Evolutionary conservation across 37 sponge, comb jelly and placozoan genomes (phyloP).

Genomic region (Halisarca cf. caerulea): DNA sequence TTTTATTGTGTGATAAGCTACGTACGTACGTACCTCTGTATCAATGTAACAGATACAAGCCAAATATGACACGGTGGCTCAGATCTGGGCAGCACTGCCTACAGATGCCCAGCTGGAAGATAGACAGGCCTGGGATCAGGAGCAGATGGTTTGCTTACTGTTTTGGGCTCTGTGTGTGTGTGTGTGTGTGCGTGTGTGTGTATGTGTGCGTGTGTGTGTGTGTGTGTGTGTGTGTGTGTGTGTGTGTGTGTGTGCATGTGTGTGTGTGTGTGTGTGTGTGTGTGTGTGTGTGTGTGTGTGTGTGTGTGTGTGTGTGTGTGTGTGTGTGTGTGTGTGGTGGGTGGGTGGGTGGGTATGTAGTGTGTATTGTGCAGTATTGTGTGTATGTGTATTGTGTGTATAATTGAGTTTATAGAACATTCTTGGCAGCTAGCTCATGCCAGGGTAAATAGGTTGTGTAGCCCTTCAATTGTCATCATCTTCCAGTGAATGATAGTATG

Average conservation of each 20-base stretch:
- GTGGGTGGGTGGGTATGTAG: no score
- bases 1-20: not conserved
- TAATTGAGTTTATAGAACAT: no score
- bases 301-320: no score
- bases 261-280: slow-evolving; percentile 16
- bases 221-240: slow-evolving; percentile 24
- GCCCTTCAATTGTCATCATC: no score
- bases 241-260: slow-evolving; percentile 21
- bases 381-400: no score
- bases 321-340: no score
- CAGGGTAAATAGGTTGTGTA: no score
- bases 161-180: not conserved
- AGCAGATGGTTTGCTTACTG: slow-evolving; percentile 42
- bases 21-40: not conserved
- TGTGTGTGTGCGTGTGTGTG: slow-evolving; percentile 1
- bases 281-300: no score
- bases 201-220: slow-evolving; percentile 8
- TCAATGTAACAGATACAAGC: slow-evolving; percentile 59
- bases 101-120: slow-evolving; percentile 63
- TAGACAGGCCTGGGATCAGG: slow-evolving; percentile 50
- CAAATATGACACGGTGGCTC: slow-evolving; percentile 71
- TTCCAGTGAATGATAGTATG: no score
- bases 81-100: slow-evolving; percentile 70
- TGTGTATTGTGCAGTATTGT: no score
- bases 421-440: no score